Evolutionary conservation across 2,113 vertebrate species (phyloP).

Genomic region (Pygoscelis antarcticus): DNA sequence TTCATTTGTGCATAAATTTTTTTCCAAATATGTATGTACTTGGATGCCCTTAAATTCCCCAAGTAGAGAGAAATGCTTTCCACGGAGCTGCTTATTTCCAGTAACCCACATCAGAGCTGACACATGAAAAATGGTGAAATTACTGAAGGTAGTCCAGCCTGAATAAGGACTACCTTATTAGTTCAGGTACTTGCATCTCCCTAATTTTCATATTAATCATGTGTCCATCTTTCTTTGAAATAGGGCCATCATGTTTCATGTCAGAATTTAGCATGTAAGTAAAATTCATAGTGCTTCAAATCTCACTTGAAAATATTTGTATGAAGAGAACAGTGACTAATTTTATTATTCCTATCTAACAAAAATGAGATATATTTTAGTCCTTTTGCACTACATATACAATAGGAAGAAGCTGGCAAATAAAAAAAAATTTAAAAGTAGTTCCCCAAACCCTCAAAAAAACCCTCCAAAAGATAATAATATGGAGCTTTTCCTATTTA

Average conservation of each 20-base stretch:
- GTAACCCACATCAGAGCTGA: conserved; percentile 88
- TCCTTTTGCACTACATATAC: not conserved
- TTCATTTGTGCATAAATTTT: conserved; percentile 71
- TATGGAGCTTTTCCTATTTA: conserved; percentile 42
- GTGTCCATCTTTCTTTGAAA: conserved; percentile 85
- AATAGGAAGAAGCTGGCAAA: not conserved
- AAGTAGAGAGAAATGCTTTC: conserved; percentile 80
- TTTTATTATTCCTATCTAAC: conserved; percentile 71
- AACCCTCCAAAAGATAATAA: conserved; percentile 15
- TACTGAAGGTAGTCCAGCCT: conserved; percentile 89
- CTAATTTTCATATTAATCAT: conserved; percentile 99
- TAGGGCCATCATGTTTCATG: conserved; percentile 80
- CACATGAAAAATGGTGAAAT: conserved; percentile 98
- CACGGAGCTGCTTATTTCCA: conserved; percentile 78
- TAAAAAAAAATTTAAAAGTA: not conserved
- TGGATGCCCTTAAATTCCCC: conserved; percentile 81
- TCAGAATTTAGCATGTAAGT: conserved; percentile 86
- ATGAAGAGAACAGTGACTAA: conserved; percentile 67
- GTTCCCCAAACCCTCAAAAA: not conserved
- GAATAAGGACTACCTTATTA: conserved; percentile 97
- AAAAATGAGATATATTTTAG: conserved; percentile 57
- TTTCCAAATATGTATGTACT: conserved; percentile 75
- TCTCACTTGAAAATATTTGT: conserved; percentile 84
- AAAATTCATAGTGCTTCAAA: conserved; percentile 86
- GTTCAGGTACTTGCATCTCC: conserved; percentile 95